Conservation (phyloP, 1,140 invertebrate species). For the Polypedilum vanderplanki region DNA sequence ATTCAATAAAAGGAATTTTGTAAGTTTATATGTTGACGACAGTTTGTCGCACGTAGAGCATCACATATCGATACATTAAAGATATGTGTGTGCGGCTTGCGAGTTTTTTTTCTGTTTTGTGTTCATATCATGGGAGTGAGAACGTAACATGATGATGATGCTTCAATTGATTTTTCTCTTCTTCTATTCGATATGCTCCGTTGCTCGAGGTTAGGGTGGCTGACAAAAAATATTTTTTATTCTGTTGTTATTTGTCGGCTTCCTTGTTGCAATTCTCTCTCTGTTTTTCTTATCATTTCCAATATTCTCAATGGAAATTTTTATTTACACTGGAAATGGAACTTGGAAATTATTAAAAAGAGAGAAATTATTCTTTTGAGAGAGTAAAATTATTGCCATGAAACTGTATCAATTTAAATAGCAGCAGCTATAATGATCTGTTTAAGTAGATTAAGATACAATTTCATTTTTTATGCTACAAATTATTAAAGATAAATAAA, state of each 20-base stretch:
- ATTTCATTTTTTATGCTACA: too few relatives aligned
- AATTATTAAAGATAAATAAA: too few relatives aligned
- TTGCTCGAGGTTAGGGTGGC: neutral
- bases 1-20: slow-evolving; percentile 5
- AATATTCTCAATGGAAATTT: neutral
- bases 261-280: neutral
- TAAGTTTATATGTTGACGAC: slow-evolving; percentile 23
- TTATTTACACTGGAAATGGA: neutral
- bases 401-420: too few relatives aligned
- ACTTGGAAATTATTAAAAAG: too few relatives aligned
- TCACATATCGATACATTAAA: neutral
- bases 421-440: too few relatives aligned
- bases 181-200: neutral
- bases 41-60: slow-evolving; percentile 25
- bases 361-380: too few relatives aligned
- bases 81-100: too few relatives aligned
- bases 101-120: too few relatives aligned
- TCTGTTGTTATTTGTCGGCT: neutral
- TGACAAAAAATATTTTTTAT: neutral
- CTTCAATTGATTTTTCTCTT: neutral
- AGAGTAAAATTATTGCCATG: too few relatives aligned
- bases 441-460: too few relatives aligned
- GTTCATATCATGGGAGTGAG: too few relatives aligned
- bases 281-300: neutral
- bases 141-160: neutral